phyloP scores from a whole-genome alignment of 2,797 vertebrate species.

The Sebastes trivittatus region DNA sequence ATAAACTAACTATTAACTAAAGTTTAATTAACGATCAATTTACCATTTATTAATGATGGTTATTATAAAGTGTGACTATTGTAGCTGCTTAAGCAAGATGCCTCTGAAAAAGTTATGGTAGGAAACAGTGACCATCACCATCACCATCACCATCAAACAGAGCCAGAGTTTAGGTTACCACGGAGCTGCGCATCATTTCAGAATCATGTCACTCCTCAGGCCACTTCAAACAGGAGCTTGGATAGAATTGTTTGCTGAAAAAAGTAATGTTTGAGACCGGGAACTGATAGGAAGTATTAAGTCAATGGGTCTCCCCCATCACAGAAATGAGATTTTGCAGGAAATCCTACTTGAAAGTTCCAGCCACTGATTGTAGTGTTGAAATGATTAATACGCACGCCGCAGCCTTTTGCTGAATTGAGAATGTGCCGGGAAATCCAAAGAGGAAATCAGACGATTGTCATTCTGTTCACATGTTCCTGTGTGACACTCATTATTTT shows the following conservation, averaged over 20 bases:
- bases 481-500: slow-evolving; percentile 28
- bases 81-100: background rate
- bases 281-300: background rate
- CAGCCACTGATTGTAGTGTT: background rate
- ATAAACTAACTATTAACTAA: too few relatives aligned
- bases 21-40: too few relatives aligned
- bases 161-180: background rate
- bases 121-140: background rate
- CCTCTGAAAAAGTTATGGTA: background rate
- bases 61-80: too few relatives aligned
- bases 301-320: background rate
- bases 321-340: background rate
- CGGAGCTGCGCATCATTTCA: background rate
- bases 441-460: slow-evolving; percentile 32
- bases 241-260: background rate
- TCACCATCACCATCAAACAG: background rate
- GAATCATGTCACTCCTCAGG: background rate
- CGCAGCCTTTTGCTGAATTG: background rate
- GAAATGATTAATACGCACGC: slow-evolving; percentile 28
- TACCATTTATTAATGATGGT: too few relatives aligned
- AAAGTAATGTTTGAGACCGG: background rate
- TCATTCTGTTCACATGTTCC: slow-evolving; percentile 44
- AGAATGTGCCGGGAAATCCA: slow-evolving; percentile 18
- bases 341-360: slow-evolving; percentile 11
- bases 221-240: slow-evolving; percentile 4